A percentile compares a stretch with the other conserved stretches of the same genome.
Evolutionary conservation across 1,140 invertebrate species (phyloP).

Genomic region (Bombus soroeensis): DNA sequence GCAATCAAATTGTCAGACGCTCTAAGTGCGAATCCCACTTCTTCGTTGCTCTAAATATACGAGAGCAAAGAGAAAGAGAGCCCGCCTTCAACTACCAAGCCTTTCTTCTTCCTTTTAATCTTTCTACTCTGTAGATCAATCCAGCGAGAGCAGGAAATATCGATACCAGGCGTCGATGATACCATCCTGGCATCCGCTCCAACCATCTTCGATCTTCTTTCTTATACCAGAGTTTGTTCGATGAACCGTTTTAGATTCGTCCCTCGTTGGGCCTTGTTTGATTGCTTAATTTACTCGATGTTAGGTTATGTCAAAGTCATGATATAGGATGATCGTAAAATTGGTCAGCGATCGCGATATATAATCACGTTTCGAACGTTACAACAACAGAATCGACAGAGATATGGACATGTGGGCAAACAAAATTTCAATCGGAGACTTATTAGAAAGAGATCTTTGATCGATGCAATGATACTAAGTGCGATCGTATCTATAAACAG

Average conservation of each 20-base stretch:
- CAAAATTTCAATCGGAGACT: neutral
- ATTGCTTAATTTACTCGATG: neutral
- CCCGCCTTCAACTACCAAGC: neutral
- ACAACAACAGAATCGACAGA: no score
- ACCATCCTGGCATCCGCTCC: no score
- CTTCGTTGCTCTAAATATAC: slow-evolving; percentile 40
- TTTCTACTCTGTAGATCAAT: no score
- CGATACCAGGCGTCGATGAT: no score
- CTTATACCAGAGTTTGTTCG: neutral
- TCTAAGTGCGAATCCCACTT: slow-evolving; percentile 47
- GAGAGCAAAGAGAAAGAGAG: neutral
- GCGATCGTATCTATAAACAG: no score
- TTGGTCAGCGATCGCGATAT: no score
- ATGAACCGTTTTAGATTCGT: neutral
- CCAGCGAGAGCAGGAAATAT: no score
- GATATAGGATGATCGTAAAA: no score
- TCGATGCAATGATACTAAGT: no score
- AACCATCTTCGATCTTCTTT: neutral
- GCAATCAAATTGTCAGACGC: slow-evolving; percentile 56
- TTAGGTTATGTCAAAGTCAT: neutral
- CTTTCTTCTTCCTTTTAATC: neutral
- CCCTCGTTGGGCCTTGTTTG: neutral
- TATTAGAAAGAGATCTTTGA: neutral
- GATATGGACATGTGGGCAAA: no score
- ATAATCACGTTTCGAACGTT: no score